A percentile compares a stretch with the other conserved stretches of the same genome.
Evolutionary conservation across 2,797 vertebrate species (phyloP).

Genomic region (Carapus acus): DNA sequence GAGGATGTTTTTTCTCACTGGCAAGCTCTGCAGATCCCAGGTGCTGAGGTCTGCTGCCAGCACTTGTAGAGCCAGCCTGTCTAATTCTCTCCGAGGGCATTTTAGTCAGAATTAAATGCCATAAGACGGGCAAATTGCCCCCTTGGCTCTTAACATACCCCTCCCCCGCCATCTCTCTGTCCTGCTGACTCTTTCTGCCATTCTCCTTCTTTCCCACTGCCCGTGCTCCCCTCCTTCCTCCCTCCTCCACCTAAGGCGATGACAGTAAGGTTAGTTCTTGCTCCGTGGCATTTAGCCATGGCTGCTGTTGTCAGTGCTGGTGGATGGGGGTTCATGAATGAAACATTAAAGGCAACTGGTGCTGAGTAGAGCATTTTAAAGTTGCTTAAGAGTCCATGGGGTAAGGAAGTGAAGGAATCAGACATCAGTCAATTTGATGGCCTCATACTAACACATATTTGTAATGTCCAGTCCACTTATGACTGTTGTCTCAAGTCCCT

Average conservation of each 20-base stretch:
- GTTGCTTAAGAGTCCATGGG: background rate
- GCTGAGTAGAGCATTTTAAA: background rate
- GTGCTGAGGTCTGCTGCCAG: conserved; percentile 42
- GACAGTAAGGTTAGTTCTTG: conserved; percentile 22
- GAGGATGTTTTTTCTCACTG: conserved; percentile 30
- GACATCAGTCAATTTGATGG: background rate
- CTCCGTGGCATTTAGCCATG: conserved; percentile 28
- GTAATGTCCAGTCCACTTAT: too few relatives aligned
- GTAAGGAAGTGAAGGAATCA: background rate
- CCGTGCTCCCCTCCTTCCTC: too few relatives aligned
- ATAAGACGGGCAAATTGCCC: conserved; percentile 49
- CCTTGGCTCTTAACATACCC: conserved; percentile 42
- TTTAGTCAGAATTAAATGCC: conserved; percentile 57
- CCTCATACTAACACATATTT: too few relatives aligned
- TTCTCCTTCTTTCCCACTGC: conserved; percentile 18
- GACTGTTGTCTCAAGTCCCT: too few relatives aligned
- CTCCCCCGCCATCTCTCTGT: conserved; percentile 12
- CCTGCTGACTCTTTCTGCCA: conserved; percentile 14
- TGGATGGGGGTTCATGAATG: conserved; percentile 11
- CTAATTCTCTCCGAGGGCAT: conserved; percentile 47
- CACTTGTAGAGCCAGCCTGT: conserved; percentile 38
- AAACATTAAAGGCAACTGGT: background rate
- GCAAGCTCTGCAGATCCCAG: conserved; percentile 38
- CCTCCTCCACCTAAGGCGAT: conserved; percentile 26
- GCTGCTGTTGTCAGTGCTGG: conserved; percentile 1